Conservation (phyloP, 2,888 invertebrate genomes). For the Coleophora deauratella region DNA sequence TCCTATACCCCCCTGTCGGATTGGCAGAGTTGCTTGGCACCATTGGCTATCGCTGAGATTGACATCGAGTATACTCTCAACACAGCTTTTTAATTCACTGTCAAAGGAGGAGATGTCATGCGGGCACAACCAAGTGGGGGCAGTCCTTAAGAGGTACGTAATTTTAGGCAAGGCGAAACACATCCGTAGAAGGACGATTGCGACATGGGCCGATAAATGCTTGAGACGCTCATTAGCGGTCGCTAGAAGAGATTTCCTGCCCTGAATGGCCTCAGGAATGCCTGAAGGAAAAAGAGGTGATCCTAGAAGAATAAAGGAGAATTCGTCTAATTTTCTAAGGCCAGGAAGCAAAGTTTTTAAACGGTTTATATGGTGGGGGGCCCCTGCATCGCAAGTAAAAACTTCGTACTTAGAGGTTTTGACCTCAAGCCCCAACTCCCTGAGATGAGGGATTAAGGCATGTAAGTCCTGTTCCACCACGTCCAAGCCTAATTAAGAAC, state of each 20-base stretch:
- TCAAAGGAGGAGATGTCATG: too few species aligned
- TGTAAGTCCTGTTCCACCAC: slow-evolving; percentile 1
- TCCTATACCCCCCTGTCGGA: too few species aligned
- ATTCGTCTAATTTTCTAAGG: neutral
- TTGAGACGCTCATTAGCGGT: slow-evolving; percentile 1
- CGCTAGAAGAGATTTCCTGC: neutral
- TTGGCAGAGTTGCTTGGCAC: too few species aligned
- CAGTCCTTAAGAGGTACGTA: slow-evolving; percentile 2
- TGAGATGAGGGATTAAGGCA: neutral
- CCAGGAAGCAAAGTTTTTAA: neutral
- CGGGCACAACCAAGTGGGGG: slow-evolving; percentile 5
- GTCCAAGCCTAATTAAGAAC: too few species aligned
- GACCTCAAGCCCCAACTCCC: neutral
- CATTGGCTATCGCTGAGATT: too few species aligned
- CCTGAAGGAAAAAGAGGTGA: slow-evolving; percentile 6
- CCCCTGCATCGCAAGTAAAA: neutral
- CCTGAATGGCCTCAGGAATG: neutral
- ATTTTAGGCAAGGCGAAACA: slow-evolving; percentile 3
- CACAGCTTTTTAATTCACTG: too few species aligned
- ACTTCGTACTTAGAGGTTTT: neutral
- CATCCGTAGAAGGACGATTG: slow-evolving; percentile 1
- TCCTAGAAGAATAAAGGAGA: slow-evolving; percentile 2
- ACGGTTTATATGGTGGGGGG: neutral
- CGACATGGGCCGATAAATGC: slow-evolving; percentile 1
- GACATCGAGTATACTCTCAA: too few species aligned